Percentiles rank a stretch among this genome's conserved stretches.
These are phyloP conservation scores for Drosophila pectinifera DNA, from an alignment of 1,140 invertebrate genomes.

Conservation along the genomic window DNA sequence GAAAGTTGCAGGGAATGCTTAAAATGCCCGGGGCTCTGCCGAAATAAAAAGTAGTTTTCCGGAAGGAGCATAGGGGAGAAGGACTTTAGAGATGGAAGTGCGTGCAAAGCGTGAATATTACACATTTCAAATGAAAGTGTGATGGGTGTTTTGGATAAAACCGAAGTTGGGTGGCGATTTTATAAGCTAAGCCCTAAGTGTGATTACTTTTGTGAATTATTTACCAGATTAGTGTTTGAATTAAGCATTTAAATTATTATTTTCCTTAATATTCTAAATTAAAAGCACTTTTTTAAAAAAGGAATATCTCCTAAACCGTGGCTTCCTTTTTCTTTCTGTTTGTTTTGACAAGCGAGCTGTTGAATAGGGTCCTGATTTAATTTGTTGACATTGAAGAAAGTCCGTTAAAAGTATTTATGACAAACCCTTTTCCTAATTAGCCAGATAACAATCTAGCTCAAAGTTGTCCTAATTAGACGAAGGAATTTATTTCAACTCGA, in stretches of 20 bases:
- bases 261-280: not conserved
- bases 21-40: conserved; percentile 1
- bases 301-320: too few relatives aligned
- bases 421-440: conserved; percentile 9
- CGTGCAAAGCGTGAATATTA: not conserved
- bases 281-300: too few relatives aligned
- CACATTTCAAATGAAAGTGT: not conserved
- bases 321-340: not conserved
- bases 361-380: not conserved
- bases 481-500: conserved; percentile 23
- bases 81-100: not conserved
- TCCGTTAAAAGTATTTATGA: not conserved
- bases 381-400: not conserved
- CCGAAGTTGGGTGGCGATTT: not conserved
- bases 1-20: not conserved
- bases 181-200: not conserved
- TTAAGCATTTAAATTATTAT: too few relatives aligned
- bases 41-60: conserved; percentile 21
- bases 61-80: not conserved
- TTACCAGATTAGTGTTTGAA: not conserved
- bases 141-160: not conserved
- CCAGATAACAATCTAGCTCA: conserved; percentile 3
- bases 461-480: conserved; percentile 19
- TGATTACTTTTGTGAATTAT: not conserved
- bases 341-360: not conserved